Evolutionary conservation across 2,888 invertebrate genomes (phyloP).

Genomic region (Philereme vetulata): DNA sequence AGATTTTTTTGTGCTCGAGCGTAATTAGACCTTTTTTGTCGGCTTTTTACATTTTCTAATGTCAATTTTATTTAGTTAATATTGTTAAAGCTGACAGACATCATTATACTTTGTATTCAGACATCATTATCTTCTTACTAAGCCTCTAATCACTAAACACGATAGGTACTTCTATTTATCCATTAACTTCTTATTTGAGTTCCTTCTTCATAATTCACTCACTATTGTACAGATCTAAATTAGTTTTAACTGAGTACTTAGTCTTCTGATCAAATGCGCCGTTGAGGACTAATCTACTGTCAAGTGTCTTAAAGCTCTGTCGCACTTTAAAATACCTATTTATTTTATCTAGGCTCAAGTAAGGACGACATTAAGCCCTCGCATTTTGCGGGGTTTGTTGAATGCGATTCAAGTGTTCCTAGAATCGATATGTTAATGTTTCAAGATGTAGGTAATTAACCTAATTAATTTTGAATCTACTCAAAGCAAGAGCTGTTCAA

Average conservation of each 20-base stretch:
- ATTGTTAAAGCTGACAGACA: too few relatives aligned
- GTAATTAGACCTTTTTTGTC: slow-evolving; percentile 23
- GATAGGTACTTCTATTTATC: too few relatives aligned
- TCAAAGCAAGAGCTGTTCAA: too few relatives aligned
- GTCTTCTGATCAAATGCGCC: slow-evolving; percentile 10
- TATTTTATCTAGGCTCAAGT: slow-evolving; percentile 7
- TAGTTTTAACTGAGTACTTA: slow-evolving; percentile 15
- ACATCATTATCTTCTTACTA: too few relatives aligned
- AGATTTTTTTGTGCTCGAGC: slow-evolving; percentile 28
- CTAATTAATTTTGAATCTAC: slow-evolving; percentile 2
- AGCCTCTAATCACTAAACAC: too few relatives aligned
- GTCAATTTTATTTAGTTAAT: slow-evolving; percentile 19
- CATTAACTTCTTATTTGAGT: too few relatives aligned
- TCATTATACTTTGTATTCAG: too few relatives aligned
- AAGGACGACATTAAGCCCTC: slow-evolving; percentile 12
- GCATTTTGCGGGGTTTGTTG: slow-evolving; percentile 1
- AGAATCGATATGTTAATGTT: slow-evolving; percentile 10
- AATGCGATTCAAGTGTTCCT: slow-evolving; percentile 10
- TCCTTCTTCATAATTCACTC: too few relatives aligned
- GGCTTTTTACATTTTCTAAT: slow-evolving; percentile 22
- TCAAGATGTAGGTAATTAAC: slow-evolving; percentile 13
- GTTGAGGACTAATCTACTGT: slow-evolving; percentile 10
- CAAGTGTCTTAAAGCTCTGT: slow-evolving; percentile 23
- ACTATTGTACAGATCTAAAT: too few relatives aligned
- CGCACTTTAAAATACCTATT: slow-evolving; percentile 13